Evolutionary conservation across 2,888 invertebrate genomes (phyloP), one percentile per base, ranked within the genome.

Genomic region (Halictus quadricinctus): DNA sequence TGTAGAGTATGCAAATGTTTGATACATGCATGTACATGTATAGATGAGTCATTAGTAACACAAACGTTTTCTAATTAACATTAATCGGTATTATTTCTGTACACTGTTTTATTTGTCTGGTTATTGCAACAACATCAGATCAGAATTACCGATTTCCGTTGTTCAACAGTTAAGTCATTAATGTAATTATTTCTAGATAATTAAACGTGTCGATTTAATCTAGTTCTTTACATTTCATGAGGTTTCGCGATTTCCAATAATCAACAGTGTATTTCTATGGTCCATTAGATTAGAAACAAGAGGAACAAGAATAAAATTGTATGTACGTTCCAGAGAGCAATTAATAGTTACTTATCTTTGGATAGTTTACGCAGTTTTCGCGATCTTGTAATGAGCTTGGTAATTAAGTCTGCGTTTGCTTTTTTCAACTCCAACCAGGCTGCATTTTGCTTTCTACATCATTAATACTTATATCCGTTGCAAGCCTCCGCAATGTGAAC

Each of bases 291-390:
- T 29, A 1, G 15, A 29, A 64, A 15, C 15, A 64, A 29, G 15
- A 29, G 64, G 29, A 64, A 64, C 29, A 18, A 8, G 7, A 29
- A 29, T 64, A 18, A 64, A 64, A 64, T 29, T 29, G 7, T 64
- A 29, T 64, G 29, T 64, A 18, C 64, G 2, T 64, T 29, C 29
- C 13, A 29, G 8, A 29, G 64, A 64, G 64, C 29, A 29, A 64
- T 64, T 64, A 64, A 64, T 64, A 64, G 29, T 64, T 64, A 29
- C 64, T 64, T 64, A 29, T 18, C 64, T 64, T 64, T 15, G 64
- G 15, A 7, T 64, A 29, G 64, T 29, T 64, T 64, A 15, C 25
- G 15, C 13, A 15, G 64, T 64, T 64, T 64, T 58, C 58, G n/a
- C n/a, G 58, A 12, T 58, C 58, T 58, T 18, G 29, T 64, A 64